Evolutionary conservation across 2,888 invertebrate genomes (phyloP), one percentile per base, ranked within the genome.

Genomic region (Mellilla xanthometata): DNA sequence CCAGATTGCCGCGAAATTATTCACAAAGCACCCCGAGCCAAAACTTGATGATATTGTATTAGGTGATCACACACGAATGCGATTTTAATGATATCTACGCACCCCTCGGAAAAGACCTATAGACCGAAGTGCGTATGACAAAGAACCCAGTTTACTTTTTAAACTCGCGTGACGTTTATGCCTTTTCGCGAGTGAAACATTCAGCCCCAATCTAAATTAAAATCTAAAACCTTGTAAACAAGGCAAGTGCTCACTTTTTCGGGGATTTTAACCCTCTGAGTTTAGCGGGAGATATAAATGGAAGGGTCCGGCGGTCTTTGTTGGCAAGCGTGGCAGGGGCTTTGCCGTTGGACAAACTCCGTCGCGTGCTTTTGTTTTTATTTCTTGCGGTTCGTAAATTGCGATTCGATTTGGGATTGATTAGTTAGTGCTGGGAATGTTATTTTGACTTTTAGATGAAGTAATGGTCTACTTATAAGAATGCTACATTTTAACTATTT

Each of bases 181-280:
- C 56, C 80, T 53, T 76, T 84, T 74, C 55, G 65, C 48, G 56
- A 44, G 54, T 57, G 58, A 39, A 39, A 33, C 43, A 49, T 52
- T 41, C 80, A 63, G 85, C 90, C 90, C 90, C 89, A 90, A 90
- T 90, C 90, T 90, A 90, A 90, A 90, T 90, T 90, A 90, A 90
- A 90, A 90, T 90, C 90, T 90, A 90, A 90, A 90, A 88, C 90
- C 90, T 90, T 90, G 90, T 90, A 90, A 90, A 90, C 90, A 90
- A 90, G 90, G 82, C 90, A 89, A 90, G 90, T 90, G 90, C 89
- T 90, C 90, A 90, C 90, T 90, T 90, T 90, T 90, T 90, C 88
- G 88, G 89, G 85, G 90, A 89, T 88, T 88, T 87, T 81, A 86
- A 86, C 89, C 89, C 89, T 84, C 85, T 68, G 87, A 79, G 88